phyloP scores from a whole-genome alignment of 2,888 invertebrate genomes.

The Pimpla rufipes region DNA sequence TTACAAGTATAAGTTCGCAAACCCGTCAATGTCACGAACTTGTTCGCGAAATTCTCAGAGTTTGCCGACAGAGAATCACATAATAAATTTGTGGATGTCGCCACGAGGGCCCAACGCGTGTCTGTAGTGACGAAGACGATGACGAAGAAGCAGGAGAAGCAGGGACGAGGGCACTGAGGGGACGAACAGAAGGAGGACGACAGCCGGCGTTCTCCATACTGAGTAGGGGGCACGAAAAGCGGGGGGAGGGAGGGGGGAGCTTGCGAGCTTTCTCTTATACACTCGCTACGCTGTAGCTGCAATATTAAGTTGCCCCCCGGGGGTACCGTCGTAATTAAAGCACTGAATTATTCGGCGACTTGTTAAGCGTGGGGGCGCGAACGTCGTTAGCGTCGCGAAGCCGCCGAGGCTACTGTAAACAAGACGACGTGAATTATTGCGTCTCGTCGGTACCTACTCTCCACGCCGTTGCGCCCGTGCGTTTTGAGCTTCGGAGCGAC shows the following conservation, averaged over 20 bases:
- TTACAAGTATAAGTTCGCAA: not conserved
- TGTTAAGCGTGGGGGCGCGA: constrained; percentile 77
- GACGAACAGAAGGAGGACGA: constrained; percentile 32
- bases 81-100: constrained; percentile 32
- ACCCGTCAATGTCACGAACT: not conserved
- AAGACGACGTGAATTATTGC: constrained; percentile 77
- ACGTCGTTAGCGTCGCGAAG: constrained; percentile 79
- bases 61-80: constrained; percentile 22
- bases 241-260: not conserved
- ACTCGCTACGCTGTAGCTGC: constrained; percentile 45
- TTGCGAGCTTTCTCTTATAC: constrained; percentile 54
- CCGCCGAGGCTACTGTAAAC: constrained; percentile 74
- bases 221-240: not conserved
- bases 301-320: constrained; percentile 71
- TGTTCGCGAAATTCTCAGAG: constrained; percentile 13
- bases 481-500: constrained; percentile 21
- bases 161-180: constrained; percentile 15
- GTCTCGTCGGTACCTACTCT: constrained; percentile 39
- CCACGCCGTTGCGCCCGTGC: constrained; percentile 1
- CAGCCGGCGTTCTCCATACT: constrained; percentile 14
- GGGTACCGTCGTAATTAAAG: constrained; percentile 80
- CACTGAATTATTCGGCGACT: constrained; percentile 81
- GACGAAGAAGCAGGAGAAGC: constrained; percentile 39
- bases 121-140: constrained; percentile 46
- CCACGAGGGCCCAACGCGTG: constrained; percentile 32